phyloP scores from a whole-genome alignment of 2,797 vertebrate genomes.

The Ptychobarbus kaznakovi region DNA sequence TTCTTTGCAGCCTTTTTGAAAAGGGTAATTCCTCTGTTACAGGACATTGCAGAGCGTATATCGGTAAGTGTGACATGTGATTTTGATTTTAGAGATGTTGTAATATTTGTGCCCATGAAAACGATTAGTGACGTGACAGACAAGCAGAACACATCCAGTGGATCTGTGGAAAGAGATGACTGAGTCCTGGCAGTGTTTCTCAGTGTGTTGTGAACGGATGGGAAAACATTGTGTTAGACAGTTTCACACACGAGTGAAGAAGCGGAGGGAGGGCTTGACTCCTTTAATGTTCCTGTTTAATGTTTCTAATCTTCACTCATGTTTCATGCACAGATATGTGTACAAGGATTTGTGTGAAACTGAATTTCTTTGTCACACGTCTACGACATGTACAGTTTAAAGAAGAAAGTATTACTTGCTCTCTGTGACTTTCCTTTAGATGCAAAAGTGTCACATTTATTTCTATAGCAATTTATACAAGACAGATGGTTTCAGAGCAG shows the following conservation, averaged over 20 bases:
- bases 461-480: not conserved
- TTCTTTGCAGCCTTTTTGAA: not conserved
- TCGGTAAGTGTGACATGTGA: conserved; percentile 40
- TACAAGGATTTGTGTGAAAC: conserved; percentile 19
- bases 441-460: not conserved
- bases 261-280: not conserved
- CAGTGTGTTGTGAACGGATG: conserved; percentile 17
- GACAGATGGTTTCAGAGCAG: not conserved
- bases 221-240: not conserved
- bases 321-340: conserved; percentile 10
- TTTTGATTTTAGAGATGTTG: conserved; percentile 25
- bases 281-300: conserved; percentile 22
- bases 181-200: conserved; percentile 55
- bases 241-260: too few relatives aligned
- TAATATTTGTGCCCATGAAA: conserved; percentile 1
- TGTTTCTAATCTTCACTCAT: conserved; percentile 11
- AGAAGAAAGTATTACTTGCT: too few relatives aligned
- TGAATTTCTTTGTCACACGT: not conserved
- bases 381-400: not conserved
- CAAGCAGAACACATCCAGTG: conserved; percentile 64
- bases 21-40: conserved; percentile 39
- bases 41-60: conserved; percentile 28
- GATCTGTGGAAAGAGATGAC: conserved; percentile 62
- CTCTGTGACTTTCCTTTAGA: not conserved
- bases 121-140: not conserved